Evolutionary conservation across 53 echinoderm and acorn worm species (phyloP).

Genomic region (Hippasteria phrygiana): DNA sequence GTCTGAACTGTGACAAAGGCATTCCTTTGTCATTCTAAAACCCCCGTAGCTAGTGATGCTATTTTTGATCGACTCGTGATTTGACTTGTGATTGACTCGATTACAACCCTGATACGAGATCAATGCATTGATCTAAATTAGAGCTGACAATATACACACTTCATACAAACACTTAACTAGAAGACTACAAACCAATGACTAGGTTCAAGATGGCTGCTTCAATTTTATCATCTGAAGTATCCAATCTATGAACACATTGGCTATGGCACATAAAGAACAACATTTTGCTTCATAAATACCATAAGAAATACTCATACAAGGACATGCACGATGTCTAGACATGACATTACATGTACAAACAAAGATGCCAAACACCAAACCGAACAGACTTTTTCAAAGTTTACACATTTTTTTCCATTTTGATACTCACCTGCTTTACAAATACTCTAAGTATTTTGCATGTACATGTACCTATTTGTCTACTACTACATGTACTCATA

Average conservation of each 20-base stretch:
- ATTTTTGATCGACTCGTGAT: too few species aligned
- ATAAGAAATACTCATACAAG: background rate
- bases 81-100: too few species aligned
- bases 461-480: background rate
- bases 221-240: background rate
- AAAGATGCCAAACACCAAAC: background rate
- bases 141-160: background rate
- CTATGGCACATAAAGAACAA: constrained; percentile 48
- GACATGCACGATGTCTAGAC: background rate
- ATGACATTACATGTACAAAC: background rate
- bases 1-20: too few species aligned
- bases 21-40: too few species aligned
- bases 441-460: background rate
- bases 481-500: background rate
- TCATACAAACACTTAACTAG: background rate
- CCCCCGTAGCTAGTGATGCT: too few species aligned
- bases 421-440: background rate
- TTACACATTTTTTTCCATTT: background rate
- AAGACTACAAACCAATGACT: background rate
- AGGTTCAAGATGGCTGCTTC: background rate
- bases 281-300: background rate
- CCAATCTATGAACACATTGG: constrained; percentile 35
- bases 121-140: background rate
- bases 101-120: too few species aligned
- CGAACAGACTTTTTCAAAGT: background rate